Percentiles rank a stretch among this genome's conserved stretches.
These are phyloP conservation scores for Clarias platycephalus DNA, from an alignment of 2,797 vertebrate species.

Conservation along the genomic window DNA sequence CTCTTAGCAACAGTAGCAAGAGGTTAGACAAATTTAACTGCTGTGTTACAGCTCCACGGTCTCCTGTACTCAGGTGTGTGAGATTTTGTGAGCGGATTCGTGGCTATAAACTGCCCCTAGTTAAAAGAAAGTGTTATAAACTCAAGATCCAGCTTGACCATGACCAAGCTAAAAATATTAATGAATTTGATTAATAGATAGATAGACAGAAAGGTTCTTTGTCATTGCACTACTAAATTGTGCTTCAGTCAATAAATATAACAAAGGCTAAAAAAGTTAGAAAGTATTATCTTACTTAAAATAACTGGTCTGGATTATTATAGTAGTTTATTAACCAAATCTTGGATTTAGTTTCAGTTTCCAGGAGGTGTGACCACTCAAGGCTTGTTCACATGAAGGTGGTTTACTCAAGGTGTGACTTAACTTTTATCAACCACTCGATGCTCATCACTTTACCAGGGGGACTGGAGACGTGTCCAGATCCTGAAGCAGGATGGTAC, in stretches of 20 bases:
- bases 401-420: slow-evolving; percentile 48
- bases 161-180: background rate
- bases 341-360: background rate
- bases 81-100: background rate
- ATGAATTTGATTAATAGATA: too few relatives aligned
- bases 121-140: background rate
- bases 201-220: too few relatives aligned
- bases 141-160: background rate
- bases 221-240: too few relatives aligned
- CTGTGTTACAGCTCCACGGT: background rate
- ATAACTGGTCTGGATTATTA: background rate
- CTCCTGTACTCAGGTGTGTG: background rate
- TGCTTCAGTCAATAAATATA: too few relatives aligned
- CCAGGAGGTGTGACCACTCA: background rate
- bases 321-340: slow-evolving; percentile 19
- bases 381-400: background rate
- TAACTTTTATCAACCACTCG: background rate
- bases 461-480: background rate
- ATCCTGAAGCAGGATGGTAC: background rate
- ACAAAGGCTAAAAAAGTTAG: too few relatives aligned
- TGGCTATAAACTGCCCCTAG: background rate
- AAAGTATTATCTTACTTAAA: too few relatives aligned
- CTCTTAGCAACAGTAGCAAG: background rate
- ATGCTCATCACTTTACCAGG: slow-evolving; percentile 7
- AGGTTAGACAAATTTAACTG: background rate